Conservation (phyloP, 2,113 vertebrate genomes). For the Apus apus region DNA sequence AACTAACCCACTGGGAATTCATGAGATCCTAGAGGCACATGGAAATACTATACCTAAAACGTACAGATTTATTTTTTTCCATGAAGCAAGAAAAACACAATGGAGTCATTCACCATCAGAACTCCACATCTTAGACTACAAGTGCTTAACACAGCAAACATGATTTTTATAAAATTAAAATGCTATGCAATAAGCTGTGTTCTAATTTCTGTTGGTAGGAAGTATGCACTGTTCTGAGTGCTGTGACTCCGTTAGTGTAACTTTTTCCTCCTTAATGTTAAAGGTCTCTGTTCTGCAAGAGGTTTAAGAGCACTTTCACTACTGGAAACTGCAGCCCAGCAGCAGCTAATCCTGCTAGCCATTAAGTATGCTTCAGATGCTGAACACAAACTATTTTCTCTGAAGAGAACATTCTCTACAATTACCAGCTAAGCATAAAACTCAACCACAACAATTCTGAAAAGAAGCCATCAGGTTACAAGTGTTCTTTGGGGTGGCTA, state of each 20-base stretch:
- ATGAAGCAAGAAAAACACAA: background rate
- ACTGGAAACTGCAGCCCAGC: background rate
- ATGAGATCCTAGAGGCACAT: background rate
- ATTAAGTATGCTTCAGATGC: background rate
- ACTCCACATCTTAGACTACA: background rate
- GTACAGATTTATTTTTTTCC: background rate
- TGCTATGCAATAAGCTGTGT: background rate
- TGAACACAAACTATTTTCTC: background rate
- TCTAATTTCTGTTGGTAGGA: background rate
- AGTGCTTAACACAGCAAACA: background rate
- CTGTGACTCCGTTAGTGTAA: background rate
- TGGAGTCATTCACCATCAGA: background rate
- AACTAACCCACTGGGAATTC: background rate
- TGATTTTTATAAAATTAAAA: background rate
- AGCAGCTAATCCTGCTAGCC: background rate
- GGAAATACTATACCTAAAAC: background rate
- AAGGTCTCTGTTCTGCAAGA: background rate
- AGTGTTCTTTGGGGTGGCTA: background rate
- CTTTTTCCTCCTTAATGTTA: background rate
- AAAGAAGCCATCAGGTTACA: background rate
- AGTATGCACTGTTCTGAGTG: background rate
- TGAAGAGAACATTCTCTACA: rapidly evolving
- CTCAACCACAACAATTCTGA: rapidly evolving
- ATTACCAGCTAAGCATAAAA: background rate
- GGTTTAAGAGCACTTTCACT: background rate